phyloP scores from a whole-genome alignment of 2,797 vertebrate species.

The Anabacerthia variegaticeps region DNA sequence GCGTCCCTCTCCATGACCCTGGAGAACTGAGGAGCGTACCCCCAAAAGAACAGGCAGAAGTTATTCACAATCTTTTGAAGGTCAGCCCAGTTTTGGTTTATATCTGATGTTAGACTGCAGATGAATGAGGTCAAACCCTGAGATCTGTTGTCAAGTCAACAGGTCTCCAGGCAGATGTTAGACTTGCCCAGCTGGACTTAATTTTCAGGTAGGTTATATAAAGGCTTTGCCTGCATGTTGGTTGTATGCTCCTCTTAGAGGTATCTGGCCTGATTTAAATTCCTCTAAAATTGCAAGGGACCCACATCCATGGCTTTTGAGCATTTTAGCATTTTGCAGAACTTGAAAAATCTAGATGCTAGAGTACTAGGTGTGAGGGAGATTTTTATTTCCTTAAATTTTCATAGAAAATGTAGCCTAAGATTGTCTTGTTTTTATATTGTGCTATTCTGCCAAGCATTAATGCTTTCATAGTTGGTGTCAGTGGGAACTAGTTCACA shows the following conservation, averaged over 20 bases:
- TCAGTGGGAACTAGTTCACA: background rate
- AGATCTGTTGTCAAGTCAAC: background rate
- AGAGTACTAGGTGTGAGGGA: background rate
- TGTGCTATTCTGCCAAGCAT: background rate
- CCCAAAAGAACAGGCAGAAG: background rate
- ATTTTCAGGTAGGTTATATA: background rate
- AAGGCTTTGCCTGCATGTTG: background rate
- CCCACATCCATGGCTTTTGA: background rate
- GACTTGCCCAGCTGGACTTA: background rate
- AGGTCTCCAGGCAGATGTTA: background rate
- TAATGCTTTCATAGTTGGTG: fast-evolving
- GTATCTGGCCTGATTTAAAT: background rate
- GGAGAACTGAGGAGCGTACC: background rate
- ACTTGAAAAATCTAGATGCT: background rate
- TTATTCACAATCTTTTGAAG: background rate
- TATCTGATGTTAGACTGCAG: background rate
- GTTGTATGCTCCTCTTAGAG: background rate
- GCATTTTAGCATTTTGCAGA: background rate
- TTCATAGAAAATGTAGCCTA: background rate
- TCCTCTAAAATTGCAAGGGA: background rate
- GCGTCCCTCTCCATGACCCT: background rate
- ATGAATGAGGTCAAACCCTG: background rate
- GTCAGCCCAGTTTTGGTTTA: background rate
- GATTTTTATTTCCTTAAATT: background rate
- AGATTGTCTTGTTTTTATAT: background rate